Base-by-base conservation (phyloP, 2,113 vertebrate genomes). In the Conger conger region DNA sequence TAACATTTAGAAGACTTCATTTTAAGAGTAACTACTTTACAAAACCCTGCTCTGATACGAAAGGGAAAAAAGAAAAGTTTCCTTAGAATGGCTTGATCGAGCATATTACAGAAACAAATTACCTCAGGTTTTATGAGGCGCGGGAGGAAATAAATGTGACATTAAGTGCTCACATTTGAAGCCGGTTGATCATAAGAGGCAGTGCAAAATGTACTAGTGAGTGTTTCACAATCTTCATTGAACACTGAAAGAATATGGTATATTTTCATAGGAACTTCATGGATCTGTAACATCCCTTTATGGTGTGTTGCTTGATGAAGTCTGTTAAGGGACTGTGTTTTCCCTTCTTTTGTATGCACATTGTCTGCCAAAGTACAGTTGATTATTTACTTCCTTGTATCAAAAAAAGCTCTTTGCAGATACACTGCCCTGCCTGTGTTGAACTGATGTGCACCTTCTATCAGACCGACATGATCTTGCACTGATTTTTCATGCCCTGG, bases 1-100 rank as follows among this genome's bases (percentile, higher is more conserved):
- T 92, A 92, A 89, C 88, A 86, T 88, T 83, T 87, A 87, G 84
- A 83, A 87, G 86, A 86, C 92, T 90, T 89, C 78, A 17, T 83
- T 85, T 42, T 76, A 87, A 84, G 83, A 89, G 87, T 76, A 76
- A 89, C 82, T 81, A 83, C 86, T 91, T 89, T 88, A 54, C 86
- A 11, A 79, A 5, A 0, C 0, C 0, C 68, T 81, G 88, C 86
- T 60, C 88, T 80, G 85, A 82, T 76, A 0, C 23, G 57, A 82
- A 88, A 76, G 35, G 79, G 35, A 30, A 20, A 76, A 78, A 68
- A 76, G 68, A 84, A 37, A 38, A 50, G 77, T 54, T 81, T 84
- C 30, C 79, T 57, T 37, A 84, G 83, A 83, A 86, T 83, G 81
- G 68, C 89, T 90, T 87, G 90, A 90, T 80, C 57, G 85, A 90